Base-by-base conservation (phyloP, 1,140 invertebrate species). In the Chironomus striatipennis region DNA sequence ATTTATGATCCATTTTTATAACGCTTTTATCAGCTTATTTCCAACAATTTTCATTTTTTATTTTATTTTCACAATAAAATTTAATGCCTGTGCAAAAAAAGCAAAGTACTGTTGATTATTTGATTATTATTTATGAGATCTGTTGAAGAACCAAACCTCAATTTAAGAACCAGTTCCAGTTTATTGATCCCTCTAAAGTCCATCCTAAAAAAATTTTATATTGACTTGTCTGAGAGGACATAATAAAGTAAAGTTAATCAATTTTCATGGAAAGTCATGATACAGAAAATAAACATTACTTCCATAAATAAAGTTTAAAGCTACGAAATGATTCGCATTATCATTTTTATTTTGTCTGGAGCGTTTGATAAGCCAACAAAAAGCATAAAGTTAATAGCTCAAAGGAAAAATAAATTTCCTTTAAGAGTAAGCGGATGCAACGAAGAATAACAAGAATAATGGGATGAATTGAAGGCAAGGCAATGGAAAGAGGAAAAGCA, bases 41-140 rank as follows among this genome's bases (percentile, higher is more conserved):
- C 47, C 47, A 57, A 57, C 12, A n/a, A n/a, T 57, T 57, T 57
- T 57, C 47, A 12, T 34, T 34, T 57, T 47, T 57, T 57, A 57
- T 57, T 57, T 57, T 57, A 57, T 57, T 57, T 57, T 57, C 47
- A 57, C 47, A 57, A 57, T 57, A 57, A 57, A 57, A n/a, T 57
- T 57, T 57, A 57, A 57, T 57, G 47, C 12, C n/a, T 57, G 24
- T n/a, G n/a, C n/a, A n/a, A 34, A 34, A 34, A 34, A 34, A 34
- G 24, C 43, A 47, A 47, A 5, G 47, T n/a, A 34, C 24, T 34
- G 24, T 57, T n/a, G 47, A 57, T 57, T 57, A 57, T 57, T 57
- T 57, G 12, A 57, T 57, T 57, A 57, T 57, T 57, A 57, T 57
- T 57, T 57, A 57, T 57, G n/a, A n/a, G 47, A 57, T 57, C 15